phyloP scores from a whole-genome alignment of 2,888 invertebrate genomes.

The Eupsilia transversa region DNA sequence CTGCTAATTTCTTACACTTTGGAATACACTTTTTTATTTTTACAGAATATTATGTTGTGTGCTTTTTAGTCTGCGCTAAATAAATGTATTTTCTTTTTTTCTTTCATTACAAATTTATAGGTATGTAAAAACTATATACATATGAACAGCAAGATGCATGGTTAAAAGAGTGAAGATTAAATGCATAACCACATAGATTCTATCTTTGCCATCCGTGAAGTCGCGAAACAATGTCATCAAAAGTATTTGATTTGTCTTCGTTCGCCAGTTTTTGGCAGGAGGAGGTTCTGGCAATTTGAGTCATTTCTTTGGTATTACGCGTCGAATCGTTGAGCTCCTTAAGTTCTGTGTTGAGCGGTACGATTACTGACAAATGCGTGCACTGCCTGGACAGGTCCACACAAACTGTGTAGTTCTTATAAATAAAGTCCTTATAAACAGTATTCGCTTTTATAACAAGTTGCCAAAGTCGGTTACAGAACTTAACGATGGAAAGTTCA shows the following conservation, averaged over 20 bases:
- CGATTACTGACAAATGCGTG: too few relatives aligned
- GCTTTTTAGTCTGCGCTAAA: not conserved
- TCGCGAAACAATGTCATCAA: conserved; percentile 5
- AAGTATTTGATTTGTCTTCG: conserved; percentile 20
- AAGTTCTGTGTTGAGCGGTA: too few relatives aligned
- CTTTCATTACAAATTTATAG: not conserved
- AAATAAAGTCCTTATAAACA: too few relatives aligned
- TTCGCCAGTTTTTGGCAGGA: conserved; percentile 15
- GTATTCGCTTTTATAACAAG: too few relatives aligned
- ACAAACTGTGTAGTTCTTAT: too few relatives aligned
- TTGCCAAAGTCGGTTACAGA: too few relatives aligned
- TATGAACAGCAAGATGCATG: not conserved
- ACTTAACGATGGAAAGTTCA: too few relatives aligned
- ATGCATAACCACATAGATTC: not conserved
- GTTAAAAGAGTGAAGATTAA: not conserved
- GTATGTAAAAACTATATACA: not conserved
- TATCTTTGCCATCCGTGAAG: not conserved
- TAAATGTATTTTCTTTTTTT: not conserved
- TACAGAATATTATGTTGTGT: not conserved
- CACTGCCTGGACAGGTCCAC: too few relatives aligned
- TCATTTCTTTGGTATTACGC: too few relatives aligned
- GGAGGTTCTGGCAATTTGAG: too few relatives aligned
- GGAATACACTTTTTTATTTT: not conserved
- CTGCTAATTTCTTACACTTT: not conserved
- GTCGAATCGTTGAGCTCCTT: too few relatives aligned